phyloP scores from a whole-genome alignment of 2,888 invertebrate genomes.

The Lepas anatifera region DNA sequence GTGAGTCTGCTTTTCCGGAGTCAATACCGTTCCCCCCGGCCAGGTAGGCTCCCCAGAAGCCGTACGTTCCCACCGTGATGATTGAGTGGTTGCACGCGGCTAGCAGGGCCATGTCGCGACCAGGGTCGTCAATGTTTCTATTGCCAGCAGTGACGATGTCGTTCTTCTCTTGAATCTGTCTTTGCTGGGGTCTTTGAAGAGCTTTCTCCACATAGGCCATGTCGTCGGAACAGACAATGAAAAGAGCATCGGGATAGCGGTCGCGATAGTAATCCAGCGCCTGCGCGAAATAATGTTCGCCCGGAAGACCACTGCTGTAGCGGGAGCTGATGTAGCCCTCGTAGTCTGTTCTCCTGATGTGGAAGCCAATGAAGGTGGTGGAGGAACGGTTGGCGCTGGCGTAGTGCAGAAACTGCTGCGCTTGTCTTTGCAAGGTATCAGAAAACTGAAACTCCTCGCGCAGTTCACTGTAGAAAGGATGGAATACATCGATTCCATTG shows the following conservation, averaged over 20 bases:
- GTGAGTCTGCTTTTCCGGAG: background rate
- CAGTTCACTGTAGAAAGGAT: background rate
- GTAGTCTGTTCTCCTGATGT: background rate
- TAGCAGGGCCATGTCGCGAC: constrained; percentile 11
- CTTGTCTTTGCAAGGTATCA: background rate
- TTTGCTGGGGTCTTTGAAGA: background rate
- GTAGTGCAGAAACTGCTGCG: background rate
- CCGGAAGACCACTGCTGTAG: background rate
- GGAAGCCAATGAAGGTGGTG: background rate
- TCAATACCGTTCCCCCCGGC: constrained; percentile 9
- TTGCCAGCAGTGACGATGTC: constrained; percentile 2
- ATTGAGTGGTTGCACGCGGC: constrained; percentile 12
- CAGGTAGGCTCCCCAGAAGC: constrained; percentile 15
- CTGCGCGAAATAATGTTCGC: background rate
- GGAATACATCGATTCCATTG: constrained; percentile 3
- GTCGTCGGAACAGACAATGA: constrained; percentile 6
- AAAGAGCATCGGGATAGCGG: background rate
- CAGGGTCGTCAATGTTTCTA: background rate
- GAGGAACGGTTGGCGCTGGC: background rate
- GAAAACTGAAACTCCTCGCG: background rate
- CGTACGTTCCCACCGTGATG: constrained; percentile 9
- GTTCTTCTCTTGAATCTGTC: too few species aligned
- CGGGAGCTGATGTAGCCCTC: background rate
- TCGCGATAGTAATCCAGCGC: background rate
- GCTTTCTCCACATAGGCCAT: background rate